Evolutionary conservation across 2,797 vertebrate genomes (phyloP).

Genomic region (Dipus sagitta): DNA sequence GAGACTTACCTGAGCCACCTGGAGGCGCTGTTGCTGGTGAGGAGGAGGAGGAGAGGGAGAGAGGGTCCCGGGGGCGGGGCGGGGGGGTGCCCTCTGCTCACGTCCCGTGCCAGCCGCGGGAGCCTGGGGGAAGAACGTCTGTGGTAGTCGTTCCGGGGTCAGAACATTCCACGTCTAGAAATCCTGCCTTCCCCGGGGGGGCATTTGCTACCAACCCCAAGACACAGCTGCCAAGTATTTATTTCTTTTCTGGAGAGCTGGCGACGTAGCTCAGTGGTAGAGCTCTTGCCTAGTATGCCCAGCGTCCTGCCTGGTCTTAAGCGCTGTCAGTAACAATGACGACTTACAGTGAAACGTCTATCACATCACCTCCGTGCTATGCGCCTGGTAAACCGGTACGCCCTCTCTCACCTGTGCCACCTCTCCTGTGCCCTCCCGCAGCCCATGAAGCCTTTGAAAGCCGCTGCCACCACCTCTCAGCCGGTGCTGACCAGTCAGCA

Average conservation of each 20-base stretch:
- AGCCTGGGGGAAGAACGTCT: background rate
- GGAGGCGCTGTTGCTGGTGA: slow-evolving; percentile 95
- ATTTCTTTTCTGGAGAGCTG: background rate
- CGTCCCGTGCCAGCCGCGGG: background rate
- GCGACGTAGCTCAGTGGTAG: background rate
- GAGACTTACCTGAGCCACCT: slow-evolving; percentile 95
- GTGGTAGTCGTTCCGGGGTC: background rate
- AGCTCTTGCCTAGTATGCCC: background rate
- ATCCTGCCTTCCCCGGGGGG: background rate
- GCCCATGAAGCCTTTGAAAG: slow-evolving; percentile 99
- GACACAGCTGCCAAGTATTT: background rate
- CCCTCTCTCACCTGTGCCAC: background rate
- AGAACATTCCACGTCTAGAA: background rate
- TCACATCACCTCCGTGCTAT: background rate
- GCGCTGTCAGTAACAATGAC: background rate
- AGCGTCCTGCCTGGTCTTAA: background rate
- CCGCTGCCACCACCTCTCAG: slow-evolving; percentile 97
- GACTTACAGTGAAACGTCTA: too few species aligned
- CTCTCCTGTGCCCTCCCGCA: slow-evolving; percentile 79
- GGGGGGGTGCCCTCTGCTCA: background rate
- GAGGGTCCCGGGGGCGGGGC: too few species aligned
- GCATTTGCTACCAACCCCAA: rapidly evolving
- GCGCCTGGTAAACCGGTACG: too few species aligned
- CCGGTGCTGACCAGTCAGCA: slow-evolving; percentile 96
- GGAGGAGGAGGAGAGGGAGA: slow-evolving; percentile 21